Evolutionary conservation across 1,140 invertebrate genomes (phyloP).

Genomic region (Gryon sp.): DNA sequence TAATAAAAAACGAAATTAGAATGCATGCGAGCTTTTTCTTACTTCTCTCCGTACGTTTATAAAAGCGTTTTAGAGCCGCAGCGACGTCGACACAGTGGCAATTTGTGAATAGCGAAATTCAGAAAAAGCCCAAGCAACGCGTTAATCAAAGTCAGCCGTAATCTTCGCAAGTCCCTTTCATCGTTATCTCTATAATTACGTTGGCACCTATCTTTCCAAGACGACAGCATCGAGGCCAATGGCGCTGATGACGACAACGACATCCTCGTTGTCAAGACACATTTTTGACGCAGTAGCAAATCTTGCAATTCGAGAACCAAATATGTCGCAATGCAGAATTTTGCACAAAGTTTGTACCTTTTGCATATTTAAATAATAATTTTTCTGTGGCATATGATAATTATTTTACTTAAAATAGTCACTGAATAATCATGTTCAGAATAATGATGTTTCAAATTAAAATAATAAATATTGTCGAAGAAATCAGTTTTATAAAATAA

Average conservation of each 20-base stretch:
- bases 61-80: constrained; percentile 35
- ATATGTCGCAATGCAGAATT: no score
- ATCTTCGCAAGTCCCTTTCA: constrained; percentile 59
- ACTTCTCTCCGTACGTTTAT: constrained; percentile 1
- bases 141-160: constrained; percentile 59
- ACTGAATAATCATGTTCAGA: no score
- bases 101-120: constrained; percentile 57
- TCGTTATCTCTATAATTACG: constrained; percentile 61
- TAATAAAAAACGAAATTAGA: constrained; percentile 11
- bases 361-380: no score
- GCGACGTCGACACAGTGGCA: constrained; percentile 23
- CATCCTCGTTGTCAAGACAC: constrained; percentile 3
- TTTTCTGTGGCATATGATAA: no score
- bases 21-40: background rate
- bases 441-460: no score
- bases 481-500: no score
- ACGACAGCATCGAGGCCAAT: constrained; percentile 45
- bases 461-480: no score
- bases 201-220: constrained; percentile 57
- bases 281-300: no score
- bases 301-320: no score
- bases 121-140: constrained; percentile 46
- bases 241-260: constrained; percentile 46
- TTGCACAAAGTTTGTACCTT: no score
- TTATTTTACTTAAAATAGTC: no score